A percentile compares a stretch with the other conserved stretches of the same genome.
phyloP scores from a whole-genome alignment of 2,888 invertebrate species.

The Marronus borbonicus region DNA sequence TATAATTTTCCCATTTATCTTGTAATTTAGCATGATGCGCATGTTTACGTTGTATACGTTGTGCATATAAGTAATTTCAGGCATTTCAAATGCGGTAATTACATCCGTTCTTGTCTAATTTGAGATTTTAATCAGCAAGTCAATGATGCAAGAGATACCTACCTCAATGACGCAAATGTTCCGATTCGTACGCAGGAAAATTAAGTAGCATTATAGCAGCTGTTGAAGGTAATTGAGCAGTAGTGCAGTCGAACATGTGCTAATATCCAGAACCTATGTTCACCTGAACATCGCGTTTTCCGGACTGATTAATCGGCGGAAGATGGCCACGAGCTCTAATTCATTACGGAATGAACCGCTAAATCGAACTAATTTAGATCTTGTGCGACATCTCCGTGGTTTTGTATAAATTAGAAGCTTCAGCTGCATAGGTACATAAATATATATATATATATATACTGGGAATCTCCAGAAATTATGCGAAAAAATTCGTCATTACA shows the following conservation, averaged over 20 bases:
- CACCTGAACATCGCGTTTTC: constrained; percentile 27
- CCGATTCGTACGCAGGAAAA: background rate
- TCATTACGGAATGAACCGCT: constrained; percentile 16
- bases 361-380: constrained; percentile 2
- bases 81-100: too few species aligned
- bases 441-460: too few species aligned
- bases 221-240: constrained; percentile 14
- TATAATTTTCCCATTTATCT: too few species aligned
- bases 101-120: too few species aligned
- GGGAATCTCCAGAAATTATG: too few species aligned
- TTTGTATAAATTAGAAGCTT: background rate
- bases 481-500: too few species aligned
- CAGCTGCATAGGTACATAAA: background rate
- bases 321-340: background rate
- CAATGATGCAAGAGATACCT: background rate
- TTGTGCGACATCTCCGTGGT: background rate
- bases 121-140: too few species aligned
- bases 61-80: too few species aligned
- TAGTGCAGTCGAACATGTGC: constrained; percentile 20
- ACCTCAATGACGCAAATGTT: background rate
- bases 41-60: background rate
- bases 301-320: constrained; percentile 25
- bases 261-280: constrained; percentile 25
- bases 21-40: background rate
- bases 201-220: background rate